Base-by-base conservation (phyloP, 2,888 invertebrate genomes). In the Thecophora atra region DNA sequence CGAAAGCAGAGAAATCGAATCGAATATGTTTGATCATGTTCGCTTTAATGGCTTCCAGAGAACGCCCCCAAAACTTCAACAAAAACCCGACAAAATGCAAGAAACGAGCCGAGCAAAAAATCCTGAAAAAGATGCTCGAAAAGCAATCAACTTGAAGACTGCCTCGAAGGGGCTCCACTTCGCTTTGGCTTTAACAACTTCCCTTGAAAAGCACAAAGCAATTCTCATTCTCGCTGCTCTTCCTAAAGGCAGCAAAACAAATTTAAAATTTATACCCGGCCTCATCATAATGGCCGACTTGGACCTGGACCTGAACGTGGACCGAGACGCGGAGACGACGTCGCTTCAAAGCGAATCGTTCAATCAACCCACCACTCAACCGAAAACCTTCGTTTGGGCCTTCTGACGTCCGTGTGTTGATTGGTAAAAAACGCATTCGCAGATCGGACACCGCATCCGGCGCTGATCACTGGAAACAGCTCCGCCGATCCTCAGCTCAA, bases 1-100 rank as follows among this genome's bases (percentile, higher is more conserved):
- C n/a, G n/a, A n/a, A n/a, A n/a, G n/a, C n/a, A 30, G 28, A 67
- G 52, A 70, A 70, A 70, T 63, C 63, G 52, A 63, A 63, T 70
- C 70, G 52, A n/a, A 63, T 70, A 70, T 70, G 70, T 70, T 70
- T 70, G 70, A 70, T 70, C 70, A 70, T 70, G 70, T 63, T 70
- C 62, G 52, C 63, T 70, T 70, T 70, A 70, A 70, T 70, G 62
- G 70, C 70, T 70, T 63, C 70, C 62, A 63, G 51, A 70, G 70
- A 70, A 70, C 70, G 70, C 70, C 70, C 52, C 63, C 52, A 7
- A 62, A 54, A 30, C 17, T n/a, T 19, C 24, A 66, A 37, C 54
- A 67, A 63, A 63, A 63, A 30, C n/a, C 19, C 11, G 26, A 26
- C 15, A 44, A 7, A 52, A 51, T 11, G 51, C 19, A 21, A 54